phyloP scores from a whole-genome alignment of 2,113 vertebrate genomes.

The Rhinichthys klamathensis region DNA sequence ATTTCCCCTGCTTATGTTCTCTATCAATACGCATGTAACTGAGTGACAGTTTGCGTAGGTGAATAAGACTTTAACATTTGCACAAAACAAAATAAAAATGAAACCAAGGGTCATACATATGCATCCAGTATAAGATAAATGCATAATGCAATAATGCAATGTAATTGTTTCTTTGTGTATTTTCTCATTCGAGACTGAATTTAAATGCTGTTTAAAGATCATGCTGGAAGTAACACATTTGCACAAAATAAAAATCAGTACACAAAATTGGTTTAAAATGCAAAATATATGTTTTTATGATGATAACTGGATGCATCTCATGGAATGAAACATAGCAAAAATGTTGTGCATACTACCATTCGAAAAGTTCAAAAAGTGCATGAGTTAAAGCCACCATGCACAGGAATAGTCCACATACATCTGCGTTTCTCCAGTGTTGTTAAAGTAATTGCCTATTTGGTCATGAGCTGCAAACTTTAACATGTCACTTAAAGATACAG shows the following conservation, averaged over 20 bases:
- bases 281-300: neutral
- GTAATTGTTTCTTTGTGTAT: neutral
- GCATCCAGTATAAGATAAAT: neutral
- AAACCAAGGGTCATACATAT: neutral
- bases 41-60: neutral
- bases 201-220: no score
- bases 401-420: neutral
- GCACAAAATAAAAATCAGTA: neutral
- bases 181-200: neutral
- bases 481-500: neutral
- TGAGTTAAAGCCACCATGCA: neutral
- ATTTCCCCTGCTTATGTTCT: neutral
- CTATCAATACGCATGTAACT: neutral
- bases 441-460: conserved; percentile 17
- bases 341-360: neutral
- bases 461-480: neutral
- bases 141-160: neutral
- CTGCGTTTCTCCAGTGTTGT: neutral
- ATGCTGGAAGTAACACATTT: no score
- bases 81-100: neutral
- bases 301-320: neutral
- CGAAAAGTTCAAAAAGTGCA: neutral
- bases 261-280: neutral
- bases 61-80: neutral
- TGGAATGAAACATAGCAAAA: neutral